Evolutionary conservation across 1,140 invertebrate species (phyloP), one percentile per base, ranked within the genome.

Genomic region (Chrysoperla carnea): DNA sequence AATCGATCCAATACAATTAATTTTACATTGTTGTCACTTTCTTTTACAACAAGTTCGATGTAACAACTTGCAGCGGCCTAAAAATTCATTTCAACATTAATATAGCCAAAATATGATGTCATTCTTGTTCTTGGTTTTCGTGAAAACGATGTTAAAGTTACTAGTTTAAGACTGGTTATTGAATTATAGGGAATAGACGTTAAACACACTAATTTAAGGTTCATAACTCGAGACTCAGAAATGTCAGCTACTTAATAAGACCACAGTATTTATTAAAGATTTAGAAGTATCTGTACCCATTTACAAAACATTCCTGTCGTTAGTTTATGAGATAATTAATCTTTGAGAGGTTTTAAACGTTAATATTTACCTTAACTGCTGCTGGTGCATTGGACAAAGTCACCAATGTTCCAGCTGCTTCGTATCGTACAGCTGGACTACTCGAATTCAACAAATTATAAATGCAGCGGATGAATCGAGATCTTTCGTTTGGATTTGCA

Each of bases 1-100:
- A 99, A 68, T 38, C 93, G 78, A 59, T 97, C 94, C 45, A 99
- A 68, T 2, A 99, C 94, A 53, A 99, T 99, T 37, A 99, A 68
- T 66, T 99, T 99, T 1, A 99, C 94, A 71, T 99, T 99, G 64
- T 99, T 99, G 60, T 99, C 96, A 63, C 91, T 96, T 64, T 99
- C 95, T 67, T 98, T 98, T 5, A 97, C 84, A 47, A 99, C 92
- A 46, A 99, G 66, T 56, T 99, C 95, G 55, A 99, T 98, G 62
- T 99, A 99, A 63, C 92, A 94, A 29, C 81, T 83, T 9, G 94
- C 94, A 23, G 94, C 95, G 27, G 93, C 90, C 75, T 81, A 53
- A 27, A 23, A 23, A 33, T 33, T 4, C 6, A 33, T 11, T 11
- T 33, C n/a, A 33, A 33, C 31, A 33, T 7, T 6, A 7, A 31